These are phyloP conservation scores for Zonotrichia albicollis DNA, from an alignment of 2,797 vertebrate species.

Conservation along the genomic window DNA sequence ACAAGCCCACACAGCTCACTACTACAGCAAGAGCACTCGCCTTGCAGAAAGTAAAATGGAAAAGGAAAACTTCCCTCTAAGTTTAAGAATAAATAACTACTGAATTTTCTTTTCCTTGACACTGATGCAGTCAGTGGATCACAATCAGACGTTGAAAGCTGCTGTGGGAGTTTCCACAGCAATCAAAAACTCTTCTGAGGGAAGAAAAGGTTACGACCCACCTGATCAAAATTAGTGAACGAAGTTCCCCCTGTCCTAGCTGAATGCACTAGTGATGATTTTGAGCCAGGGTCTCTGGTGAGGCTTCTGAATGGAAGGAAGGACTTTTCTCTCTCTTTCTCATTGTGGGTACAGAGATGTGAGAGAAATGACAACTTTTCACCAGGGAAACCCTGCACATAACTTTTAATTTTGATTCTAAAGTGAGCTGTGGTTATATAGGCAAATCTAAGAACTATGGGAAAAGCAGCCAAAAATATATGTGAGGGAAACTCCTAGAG, in stretches of 20 bases:
- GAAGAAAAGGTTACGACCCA: neutral
- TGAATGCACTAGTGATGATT: neutral
- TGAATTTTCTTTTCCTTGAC: neutral
- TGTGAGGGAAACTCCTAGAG: neutral
- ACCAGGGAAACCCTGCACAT: neutral
- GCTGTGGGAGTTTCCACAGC: neutral
- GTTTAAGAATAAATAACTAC: neutral
- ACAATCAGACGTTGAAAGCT: neutral
- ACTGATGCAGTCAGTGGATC: neutral
- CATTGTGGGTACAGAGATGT: fast-evolving
- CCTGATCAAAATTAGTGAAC: neutral
- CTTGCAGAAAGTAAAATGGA: neutral
- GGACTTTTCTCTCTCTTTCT: neutral
- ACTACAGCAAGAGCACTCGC: too few species aligned
- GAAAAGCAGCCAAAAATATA: neutral
- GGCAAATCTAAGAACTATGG: neutral
- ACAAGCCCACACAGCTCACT: neutral
- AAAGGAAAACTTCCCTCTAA: neutral
- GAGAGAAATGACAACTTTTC: neutral
- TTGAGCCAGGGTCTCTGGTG: neutral
- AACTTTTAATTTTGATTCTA: neutral
- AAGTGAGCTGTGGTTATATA: neutral
- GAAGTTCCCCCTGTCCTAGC: neutral
- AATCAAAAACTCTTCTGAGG: neutral
- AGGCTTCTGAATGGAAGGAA: neutral